These are phyloP conservation scores for Philaethria dido DNA, from an alignment of 2,888 invertebrate genomes.

Conservation along the genomic window DNA sequence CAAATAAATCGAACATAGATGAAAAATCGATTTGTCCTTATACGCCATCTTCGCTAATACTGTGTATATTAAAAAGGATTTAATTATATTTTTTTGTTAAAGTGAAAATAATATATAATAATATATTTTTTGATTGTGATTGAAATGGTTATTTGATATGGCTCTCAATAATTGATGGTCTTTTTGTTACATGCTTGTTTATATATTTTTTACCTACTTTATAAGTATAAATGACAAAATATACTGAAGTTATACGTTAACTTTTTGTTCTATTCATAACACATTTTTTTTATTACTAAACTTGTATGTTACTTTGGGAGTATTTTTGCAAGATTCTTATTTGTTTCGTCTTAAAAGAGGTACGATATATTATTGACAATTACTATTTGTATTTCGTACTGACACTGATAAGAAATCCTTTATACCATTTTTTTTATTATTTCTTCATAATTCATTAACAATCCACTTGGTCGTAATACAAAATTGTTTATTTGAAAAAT, in stretches of 20 bases:
- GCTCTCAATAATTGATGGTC: neutral
- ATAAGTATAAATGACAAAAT: slow-evolving; percentile 21
- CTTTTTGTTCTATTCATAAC: neutral
- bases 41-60: too few species aligned
- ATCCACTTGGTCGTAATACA: neutral
- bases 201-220: slow-evolving; percentile 10
- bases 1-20: neutral
- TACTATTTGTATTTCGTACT: neutral
- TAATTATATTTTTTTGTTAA: too few species aligned
- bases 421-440: too few species aligned
- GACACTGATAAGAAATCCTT: neutral
- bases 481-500: neutral
- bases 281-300: slow-evolving; percentile 8
- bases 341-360: neutral
- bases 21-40: neutral
- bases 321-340: neutral
- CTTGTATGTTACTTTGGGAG: neutral
- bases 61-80: too few species aligned
- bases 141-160: too few species aligned
- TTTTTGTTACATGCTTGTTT: neutral
- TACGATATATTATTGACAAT: too few species aligned
- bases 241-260: neutral
- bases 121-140: too few species aligned
- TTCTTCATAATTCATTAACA: slow-evolving; percentile 10
- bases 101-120: too few species aligned